Conservation (phyloP, 2,113 vertebrate genomes). For the Gymnarchus niloticus region DNA sequence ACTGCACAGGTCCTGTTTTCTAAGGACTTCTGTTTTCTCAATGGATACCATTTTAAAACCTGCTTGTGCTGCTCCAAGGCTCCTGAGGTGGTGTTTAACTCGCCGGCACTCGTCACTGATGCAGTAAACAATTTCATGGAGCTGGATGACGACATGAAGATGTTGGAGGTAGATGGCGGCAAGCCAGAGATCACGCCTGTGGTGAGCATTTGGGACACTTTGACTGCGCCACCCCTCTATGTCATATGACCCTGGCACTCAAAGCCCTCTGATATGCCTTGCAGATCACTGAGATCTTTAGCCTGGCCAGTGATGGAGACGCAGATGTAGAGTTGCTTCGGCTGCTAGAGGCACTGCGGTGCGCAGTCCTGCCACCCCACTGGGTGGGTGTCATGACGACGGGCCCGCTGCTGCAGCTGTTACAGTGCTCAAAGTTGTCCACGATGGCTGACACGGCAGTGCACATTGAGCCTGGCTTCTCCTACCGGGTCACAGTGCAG, state of each 20-base stretch:
- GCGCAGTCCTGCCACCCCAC: constrained; percentile 40
- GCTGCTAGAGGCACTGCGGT: constrained; percentile 32
- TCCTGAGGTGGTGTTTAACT: not conserved
- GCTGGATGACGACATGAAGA: constrained; percentile 17
- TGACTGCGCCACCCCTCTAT: not conserved
- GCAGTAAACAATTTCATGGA: not conserved
- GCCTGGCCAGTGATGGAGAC: constrained; percentile 22
- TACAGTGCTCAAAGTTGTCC: constrained; percentile 50
- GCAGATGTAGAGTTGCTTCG: constrained; percentile 33
- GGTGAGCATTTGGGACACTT: constrained; percentile 21
- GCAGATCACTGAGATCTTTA: constrained; percentile 39
- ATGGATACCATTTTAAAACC: too few relatives aligned
- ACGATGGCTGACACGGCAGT: constrained; percentile 48
- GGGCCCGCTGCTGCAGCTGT: constrained; percentile 43
- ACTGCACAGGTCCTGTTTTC: too few relatives aligned
- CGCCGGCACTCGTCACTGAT: not conserved
- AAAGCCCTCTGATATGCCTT: too few relatives aligned
- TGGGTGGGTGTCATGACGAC: constrained; percentile 45
- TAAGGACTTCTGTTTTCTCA: not conserved
- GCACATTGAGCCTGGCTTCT: constrained; percentile 42
- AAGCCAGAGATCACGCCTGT: constrained; percentile 25
- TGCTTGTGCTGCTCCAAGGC: not conserved
- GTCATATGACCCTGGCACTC: not conserved
- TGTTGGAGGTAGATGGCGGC: constrained; percentile 13
- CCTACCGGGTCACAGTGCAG: constrained; percentile 43